Conservation (phyloP, 2,888 invertebrate genomes). For the Petrolisthes cinctipes region DNA sequence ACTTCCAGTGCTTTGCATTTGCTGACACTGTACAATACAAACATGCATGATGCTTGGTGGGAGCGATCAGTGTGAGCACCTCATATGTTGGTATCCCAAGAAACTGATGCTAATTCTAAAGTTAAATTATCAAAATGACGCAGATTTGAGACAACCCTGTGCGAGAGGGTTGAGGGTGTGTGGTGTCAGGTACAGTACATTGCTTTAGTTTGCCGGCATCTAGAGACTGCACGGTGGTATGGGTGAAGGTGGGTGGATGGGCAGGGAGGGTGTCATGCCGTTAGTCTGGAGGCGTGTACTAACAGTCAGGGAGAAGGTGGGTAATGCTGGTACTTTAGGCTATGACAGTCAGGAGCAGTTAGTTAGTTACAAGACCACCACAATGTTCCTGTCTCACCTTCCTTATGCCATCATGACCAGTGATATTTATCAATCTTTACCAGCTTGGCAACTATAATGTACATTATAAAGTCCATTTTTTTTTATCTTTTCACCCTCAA, state of each 20-base stretch:
- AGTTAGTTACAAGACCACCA: conserved; percentile 44
- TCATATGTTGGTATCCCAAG: too few relatives aligned
- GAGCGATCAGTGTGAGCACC: too few relatives aligned
- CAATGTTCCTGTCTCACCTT: conserved; percentile 50
- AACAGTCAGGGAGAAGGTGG: not conserved
- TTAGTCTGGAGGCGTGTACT: conserved; percentile 25
- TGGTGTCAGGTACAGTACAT: not conserved
- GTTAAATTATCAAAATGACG: too few relatives aligned
- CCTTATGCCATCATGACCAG: conserved; percentile 55
- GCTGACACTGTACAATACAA: too few relatives aligned
- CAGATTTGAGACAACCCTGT: too few relatives aligned
- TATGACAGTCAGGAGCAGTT: not conserved
- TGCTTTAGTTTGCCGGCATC: not conserved
- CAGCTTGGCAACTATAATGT: not conserved
- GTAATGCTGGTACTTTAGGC: not conserved
- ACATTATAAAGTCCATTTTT: not conserved
- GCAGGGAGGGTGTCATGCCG: conserved; percentile 32
- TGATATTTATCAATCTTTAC: conserved; percentile 41
- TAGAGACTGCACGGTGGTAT: not conserved
- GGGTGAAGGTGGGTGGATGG: not conserved
- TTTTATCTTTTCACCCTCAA: too few relatives aligned
- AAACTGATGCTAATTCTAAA: too few relatives aligned
- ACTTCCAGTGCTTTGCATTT: too few relatives aligned
- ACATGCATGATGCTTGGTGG: too few relatives aligned
- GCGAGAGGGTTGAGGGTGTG: too few relatives aligned